These are phyloP conservation scores for Cordilura impudica DNA, from an alignment of 2,888 invertebrate species.

Conservation along the genomic window DNA sequence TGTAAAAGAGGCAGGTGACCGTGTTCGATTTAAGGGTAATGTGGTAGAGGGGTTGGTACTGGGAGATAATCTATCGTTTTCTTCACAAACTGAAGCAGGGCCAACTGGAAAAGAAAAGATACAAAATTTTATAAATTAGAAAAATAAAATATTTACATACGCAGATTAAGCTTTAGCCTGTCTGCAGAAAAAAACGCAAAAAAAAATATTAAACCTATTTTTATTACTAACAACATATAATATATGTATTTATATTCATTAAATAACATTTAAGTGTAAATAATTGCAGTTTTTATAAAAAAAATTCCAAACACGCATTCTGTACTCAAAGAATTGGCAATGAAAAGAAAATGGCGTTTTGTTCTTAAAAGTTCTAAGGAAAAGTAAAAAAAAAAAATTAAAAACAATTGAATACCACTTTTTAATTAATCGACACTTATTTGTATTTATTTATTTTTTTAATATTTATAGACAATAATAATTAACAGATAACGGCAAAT, in stretches of 20 bases:
- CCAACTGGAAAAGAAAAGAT: constrained; percentile 59
- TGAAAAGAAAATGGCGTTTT: constrained; percentile 42
- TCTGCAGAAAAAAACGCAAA: no score
- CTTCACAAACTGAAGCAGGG: constrained; percentile 32
- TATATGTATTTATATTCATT: no score
- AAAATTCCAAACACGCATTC: no score
- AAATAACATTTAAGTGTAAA: no score
- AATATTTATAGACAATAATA: neutral
- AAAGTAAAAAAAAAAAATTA: neutral
- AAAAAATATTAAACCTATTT: no score
- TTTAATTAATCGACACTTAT: no score
- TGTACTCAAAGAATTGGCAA: neutral
- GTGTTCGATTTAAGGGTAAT: constrained; percentile 23
- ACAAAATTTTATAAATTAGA: constrained; percentile 13
- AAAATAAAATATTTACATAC: no score
- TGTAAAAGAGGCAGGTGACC: constrained; percentile 60
- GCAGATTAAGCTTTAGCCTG: no score
- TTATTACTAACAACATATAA: no score
- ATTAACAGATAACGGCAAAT: constrained; percentile 24
- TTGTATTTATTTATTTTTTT: no score
- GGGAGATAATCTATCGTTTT: constrained; percentile 63
- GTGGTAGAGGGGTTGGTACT: constrained; percentile 39
- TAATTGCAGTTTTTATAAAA: neutral
- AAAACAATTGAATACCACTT: no score
- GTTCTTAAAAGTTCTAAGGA: neutral